Evolutionary conservation across 1,140 invertebrate genomes (phyloP).

Genomic region (Polyergus mexicanus): DNA sequence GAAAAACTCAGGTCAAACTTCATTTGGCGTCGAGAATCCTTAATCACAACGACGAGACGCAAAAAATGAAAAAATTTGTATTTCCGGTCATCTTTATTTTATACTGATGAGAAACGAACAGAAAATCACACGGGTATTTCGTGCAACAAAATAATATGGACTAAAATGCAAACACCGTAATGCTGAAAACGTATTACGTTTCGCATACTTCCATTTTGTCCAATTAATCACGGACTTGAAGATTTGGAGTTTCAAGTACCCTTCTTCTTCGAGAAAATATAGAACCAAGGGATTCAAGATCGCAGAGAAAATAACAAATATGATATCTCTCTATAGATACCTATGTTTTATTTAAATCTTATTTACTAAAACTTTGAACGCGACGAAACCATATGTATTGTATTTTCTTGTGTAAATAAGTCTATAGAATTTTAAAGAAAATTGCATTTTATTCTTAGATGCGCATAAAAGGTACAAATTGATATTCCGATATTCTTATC

Average conservation of each 20-base stretch:
- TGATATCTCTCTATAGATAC: not conserved
- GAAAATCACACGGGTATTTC: slow-evolving; percentile 64
- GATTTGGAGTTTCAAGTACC: slow-evolving; percentile 22
- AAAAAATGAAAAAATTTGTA: slow-evolving; percentile 70
- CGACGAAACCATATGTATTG: not conserved
- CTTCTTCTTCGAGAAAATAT: slow-evolving; percentile 17
- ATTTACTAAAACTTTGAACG: not conserved
- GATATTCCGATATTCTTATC: slow-evolving; percentile 6
- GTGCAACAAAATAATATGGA: slow-evolving; percentile 76
- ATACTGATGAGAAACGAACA: slow-evolving; percentile 51
- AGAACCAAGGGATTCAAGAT: slow-evolving; percentile 8
- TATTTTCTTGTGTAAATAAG: not conserved
- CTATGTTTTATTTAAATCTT: not conserved
- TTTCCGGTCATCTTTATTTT: slow-evolving; percentile 74
- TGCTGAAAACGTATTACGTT: slow-evolving; percentile 77
- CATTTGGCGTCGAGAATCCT: slow-evolving; percentile 32
- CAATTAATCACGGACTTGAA: slow-evolving; percentile 69
- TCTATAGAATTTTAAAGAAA: slow-evolving; percentile 23
- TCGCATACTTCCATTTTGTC: slow-evolving; percentile 47
- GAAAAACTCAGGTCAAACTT: not conserved
- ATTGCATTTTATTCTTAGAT: not conserved
- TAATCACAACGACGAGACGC: slow-evolving; percentile 20
- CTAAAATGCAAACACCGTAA: slow-evolving; percentile 78
- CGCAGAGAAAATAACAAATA: not conserved
- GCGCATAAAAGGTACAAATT: not conserved